phyloP scores from a whole-genome alignment of 2,113 vertebrate genomes.

The Varanus komodoensis region DNA sequence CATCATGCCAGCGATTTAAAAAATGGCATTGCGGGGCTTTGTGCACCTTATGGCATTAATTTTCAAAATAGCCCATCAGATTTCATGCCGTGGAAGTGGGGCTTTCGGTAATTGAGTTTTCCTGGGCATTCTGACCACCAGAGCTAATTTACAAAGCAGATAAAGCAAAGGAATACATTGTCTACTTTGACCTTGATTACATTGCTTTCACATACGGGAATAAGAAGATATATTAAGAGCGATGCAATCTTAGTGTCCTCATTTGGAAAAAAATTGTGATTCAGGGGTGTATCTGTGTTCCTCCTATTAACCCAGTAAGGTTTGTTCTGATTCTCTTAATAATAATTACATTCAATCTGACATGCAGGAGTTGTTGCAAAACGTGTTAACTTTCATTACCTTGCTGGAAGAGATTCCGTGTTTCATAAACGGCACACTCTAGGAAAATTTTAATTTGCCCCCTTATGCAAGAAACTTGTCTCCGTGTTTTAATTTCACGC shows the following conservation, averaged over 20 bases:
- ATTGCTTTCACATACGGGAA: conserved; percentile 61
- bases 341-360: conserved; percentile 69
- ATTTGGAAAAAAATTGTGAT: conserved; percentile 45
- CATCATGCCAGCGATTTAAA: conserved; percentile 40
- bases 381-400: conserved; percentile 68
- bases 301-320: conserved; percentile 55
- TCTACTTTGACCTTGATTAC: conserved; percentile 64
- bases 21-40: conserved; percentile 41
- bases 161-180: conserved; percentile 70
- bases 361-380: conserved; percentile 67
- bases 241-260: conserved; percentile 42
- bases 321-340: conserved; percentile 69
- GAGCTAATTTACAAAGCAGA: conserved; percentile 73
- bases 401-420: conserved; percentile 62
- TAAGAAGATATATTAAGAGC: conserved; percentile 57
- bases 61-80: conserved; percentile 69
- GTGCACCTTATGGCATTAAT: conserved; percentile 63
- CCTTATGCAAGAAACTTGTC: not conserved
- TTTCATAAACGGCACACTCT: conserved; percentile 60
- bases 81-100: conserved; percentile 23
- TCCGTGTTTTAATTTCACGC: not conserved
- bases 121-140: conserved; percentile 73
- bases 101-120: conserved; percentile 78
- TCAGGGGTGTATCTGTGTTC: not conserved
- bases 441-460: conserved; percentile 61